Conservation (phyloP, 2,797 vertebrate species). For the Erpetoichthys calabaricus region DNA sequence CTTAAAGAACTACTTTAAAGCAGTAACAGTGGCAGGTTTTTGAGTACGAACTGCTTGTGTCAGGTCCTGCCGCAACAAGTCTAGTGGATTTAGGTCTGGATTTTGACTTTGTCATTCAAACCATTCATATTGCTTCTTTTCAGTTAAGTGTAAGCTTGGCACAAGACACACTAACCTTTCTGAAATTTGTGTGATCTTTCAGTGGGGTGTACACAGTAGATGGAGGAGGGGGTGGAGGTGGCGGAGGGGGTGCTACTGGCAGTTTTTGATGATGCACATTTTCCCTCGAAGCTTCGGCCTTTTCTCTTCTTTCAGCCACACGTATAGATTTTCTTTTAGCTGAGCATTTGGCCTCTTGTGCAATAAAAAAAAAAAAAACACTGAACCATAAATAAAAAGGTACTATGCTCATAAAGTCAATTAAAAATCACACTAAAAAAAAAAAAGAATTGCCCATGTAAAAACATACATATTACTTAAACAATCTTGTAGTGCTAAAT, state of each 20-base stretch:
- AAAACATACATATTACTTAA: no score
- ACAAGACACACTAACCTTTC: neutral
- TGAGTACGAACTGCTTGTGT: no score
- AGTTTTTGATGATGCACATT: neutral
- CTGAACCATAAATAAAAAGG: neutral
- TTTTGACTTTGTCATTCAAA: neutral
- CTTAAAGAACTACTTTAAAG: neutral
- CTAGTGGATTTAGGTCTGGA: neutral
- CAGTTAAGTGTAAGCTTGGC: neutral
- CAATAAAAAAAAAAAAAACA: neutral
- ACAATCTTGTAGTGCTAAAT: no score
- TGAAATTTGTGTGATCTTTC: constrained; percentile 5
- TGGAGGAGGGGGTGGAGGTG: constrained; percentile 10
- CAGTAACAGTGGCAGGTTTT: no score
- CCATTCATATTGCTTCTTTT: neutral
- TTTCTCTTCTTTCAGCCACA: constrained; percentile 10
- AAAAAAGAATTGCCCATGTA: no score
- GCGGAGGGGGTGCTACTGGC: neutral
- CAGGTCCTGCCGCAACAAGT: neutral
- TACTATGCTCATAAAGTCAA: no score
- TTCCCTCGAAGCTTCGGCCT: no score
- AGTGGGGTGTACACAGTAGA: constrained; percentile 9
- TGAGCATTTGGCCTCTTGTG: constrained; percentile 12
- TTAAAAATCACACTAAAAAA: no score
- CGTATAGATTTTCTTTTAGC: constrained; percentile 12